A percentile compares a stretch with the other conserved stretches of the same genome.
Evolutionary conservation across 2,888 invertebrate species (phyloP).

Genomic region (Cremastinae sp.): DNA sequence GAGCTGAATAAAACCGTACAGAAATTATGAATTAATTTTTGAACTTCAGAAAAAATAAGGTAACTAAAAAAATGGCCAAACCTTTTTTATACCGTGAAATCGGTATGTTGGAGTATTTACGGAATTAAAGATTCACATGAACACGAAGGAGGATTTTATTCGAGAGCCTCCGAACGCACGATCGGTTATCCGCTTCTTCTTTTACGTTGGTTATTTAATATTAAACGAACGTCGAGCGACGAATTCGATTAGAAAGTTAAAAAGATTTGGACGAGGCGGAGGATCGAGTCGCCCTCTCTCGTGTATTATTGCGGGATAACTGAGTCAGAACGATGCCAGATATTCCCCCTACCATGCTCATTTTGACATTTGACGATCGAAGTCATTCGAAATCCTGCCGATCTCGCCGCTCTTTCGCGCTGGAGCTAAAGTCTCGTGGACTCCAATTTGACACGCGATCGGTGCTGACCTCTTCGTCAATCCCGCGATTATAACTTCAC

Average conservation of each 20-base stretch:
- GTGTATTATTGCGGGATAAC: slow-evolving; percentile 78
- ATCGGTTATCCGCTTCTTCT: slow-evolving; percentile 22
- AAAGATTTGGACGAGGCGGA: slow-evolving; percentile 59
- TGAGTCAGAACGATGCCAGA: slow-evolving; percentile 68
- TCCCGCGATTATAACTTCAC: slow-evolving; percentile 1
- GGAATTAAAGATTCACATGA: slow-evolving; percentile 43
- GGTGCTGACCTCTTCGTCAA: slow-evolving; percentile 71
- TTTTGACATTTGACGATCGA: slow-evolving; percentile 75
- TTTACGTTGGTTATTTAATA: too few species aligned
- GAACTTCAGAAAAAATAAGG: slow-evolving; percentile 1
- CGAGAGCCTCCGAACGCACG: slow-evolving; percentile 34
- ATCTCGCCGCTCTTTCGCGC: slow-evolving; percentile 43
- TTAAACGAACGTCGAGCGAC: slow-evolving; percentile 23
- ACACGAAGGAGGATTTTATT: slow-evolving; percentile 33
- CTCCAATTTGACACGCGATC: slow-evolving; percentile 40
- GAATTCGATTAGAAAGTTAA: slow-evolving; percentile 36
- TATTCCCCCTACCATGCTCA: slow-evolving; percentile 73
- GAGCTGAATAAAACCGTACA: too few species aligned
- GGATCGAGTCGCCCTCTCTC: slow-evolving; percentile 70
- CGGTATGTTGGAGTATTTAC: slow-evolving; percentile 37
- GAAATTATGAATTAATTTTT: too few species aligned
- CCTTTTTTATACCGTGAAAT: slow-evolving; percentile 50
- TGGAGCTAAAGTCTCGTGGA: slow-evolving; percentile 26
- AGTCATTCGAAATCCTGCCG: slow-evolving; percentile 53
- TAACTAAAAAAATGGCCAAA: slow-evolving; percentile 21